Percentiles rank a stretch among this genome's conserved stretches.
These are phyloP conservation scores for Zonotrichia albicollis DNA, from an alignment of 2,797 vertebrate species.

Conservation along the genomic window DNA sequence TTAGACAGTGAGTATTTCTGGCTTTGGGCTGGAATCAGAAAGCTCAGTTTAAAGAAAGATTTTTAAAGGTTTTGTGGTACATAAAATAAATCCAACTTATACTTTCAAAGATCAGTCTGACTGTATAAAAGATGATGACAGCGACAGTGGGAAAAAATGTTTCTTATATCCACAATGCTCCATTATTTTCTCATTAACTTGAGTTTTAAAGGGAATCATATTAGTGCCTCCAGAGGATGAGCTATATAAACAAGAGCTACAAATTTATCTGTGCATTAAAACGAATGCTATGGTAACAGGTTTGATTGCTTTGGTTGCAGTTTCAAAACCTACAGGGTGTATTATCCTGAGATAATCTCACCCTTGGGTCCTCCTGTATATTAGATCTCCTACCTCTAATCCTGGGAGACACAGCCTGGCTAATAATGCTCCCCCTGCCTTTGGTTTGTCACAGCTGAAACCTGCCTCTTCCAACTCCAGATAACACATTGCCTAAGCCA, in stretches of 20 bases:
- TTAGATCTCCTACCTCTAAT: slow-evolving; percentile 55
- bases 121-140: slow-evolving; percentile 57
- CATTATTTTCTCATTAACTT: slow-evolving; percentile 72
- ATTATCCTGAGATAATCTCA: slow-evolving; percentile 63
- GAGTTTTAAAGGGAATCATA: slow-evolving; percentile 69
- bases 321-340: slow-evolving; percentile 62
- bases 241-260: slow-evolving; percentile 64
- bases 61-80: slow-evolving; percentile 53
- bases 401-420: slow-evolving; percentile 25
- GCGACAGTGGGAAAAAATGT: slow-evolving; percentile 33
- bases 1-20: slow-evolving; percentile 43
- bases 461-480: background rate
- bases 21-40: slow-evolving; percentile 42
- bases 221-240: slow-evolving; percentile 58
- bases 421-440: slow-evolving; percentile 3
- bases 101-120: slow-evolving; percentile 59
- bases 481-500: background rate
- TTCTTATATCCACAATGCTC: slow-evolving; percentile 63
- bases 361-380: slow-evolving; percentile 32
- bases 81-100: slow-evolving; percentile 63
- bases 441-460: background rate
- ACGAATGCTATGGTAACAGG: slow-evolving; percentile 64
- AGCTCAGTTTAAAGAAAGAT: slow-evolving; percentile 32
- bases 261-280: slow-evolving; percentile 64
- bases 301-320: slow-evolving; percentile 59